Conservation (phyloP, 1,140 invertebrate species). For the Arion vulgaris region DNA sequence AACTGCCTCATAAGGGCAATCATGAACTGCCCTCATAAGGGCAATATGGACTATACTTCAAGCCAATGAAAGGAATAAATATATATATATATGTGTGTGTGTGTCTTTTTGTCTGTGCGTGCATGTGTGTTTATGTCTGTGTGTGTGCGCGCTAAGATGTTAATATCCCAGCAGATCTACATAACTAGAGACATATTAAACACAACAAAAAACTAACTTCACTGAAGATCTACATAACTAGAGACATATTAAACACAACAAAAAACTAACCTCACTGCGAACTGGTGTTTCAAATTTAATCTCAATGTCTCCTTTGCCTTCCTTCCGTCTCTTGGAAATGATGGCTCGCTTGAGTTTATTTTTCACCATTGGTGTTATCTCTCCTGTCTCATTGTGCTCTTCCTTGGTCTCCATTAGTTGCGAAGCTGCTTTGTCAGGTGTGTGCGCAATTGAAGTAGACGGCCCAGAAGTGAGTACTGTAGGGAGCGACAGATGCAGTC, state of each 20-base stretch:
- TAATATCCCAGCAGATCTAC: not conserved
- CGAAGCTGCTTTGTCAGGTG: too few relatives aligned
- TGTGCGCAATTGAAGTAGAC: too few relatives aligned
- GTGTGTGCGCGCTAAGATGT: not conserved
- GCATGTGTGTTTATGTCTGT: too few relatives aligned
- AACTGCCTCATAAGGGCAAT: too few relatives aligned
- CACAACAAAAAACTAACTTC: not conserved
- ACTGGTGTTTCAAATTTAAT: not conserved
- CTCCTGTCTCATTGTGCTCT: not conserved
- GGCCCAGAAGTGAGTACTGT: too few relatives aligned
- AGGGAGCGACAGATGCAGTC: too few relatives aligned
- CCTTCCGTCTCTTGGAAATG: not conserved
- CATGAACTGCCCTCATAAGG: too few relatives aligned
- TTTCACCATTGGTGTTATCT: not conserved
- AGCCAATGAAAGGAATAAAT: too few relatives aligned
- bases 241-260: not conserved
- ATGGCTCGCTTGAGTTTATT: not conserved
- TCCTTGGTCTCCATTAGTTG: not conserved
- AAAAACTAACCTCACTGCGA: not conserved
- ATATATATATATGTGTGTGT: too few relatives aligned
- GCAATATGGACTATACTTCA: too few relatives aligned
- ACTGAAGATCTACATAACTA: not conserved
- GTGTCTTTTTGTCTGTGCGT: too few relatives aligned
- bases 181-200: not conserved
- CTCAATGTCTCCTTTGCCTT: not conserved